These are phyloP conservation scores for Verasper variegatus DNA, from an alignment of 2,113 vertebrate genomes.

Conservation along the genomic window DNA sequence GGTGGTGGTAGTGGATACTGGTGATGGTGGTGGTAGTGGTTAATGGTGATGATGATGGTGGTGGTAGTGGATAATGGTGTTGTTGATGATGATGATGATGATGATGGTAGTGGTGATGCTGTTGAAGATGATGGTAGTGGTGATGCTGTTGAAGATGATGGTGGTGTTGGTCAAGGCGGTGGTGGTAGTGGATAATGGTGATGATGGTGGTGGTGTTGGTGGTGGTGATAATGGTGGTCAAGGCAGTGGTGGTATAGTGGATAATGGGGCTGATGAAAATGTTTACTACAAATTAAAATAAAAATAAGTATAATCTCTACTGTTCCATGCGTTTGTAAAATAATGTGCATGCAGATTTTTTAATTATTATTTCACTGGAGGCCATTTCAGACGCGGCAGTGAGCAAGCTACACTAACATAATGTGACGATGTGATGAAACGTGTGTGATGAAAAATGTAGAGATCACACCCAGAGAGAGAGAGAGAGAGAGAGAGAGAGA, in stretches of 20 bases:
- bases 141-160: not conserved
- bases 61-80: too few relatives aligned
- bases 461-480: constrained; percentile 53
- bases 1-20: too few relatives aligned
- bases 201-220: not conserved
- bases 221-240: not conserved
- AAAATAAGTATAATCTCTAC: not conserved
- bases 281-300: not conserved
- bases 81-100: too few relatives aligned
- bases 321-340: not conserved
- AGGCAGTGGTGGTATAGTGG: not conserved
- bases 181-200: not conserved
- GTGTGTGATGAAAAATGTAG: constrained; percentile 68
- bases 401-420: constrained; percentile 21
- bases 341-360: not conserved
- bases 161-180: not conserved
- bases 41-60: too few relatives aligned
- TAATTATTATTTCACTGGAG: not conserved
- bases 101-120: too few relatives aligned
- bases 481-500: constrained; percentile 48
- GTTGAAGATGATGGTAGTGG: not conserved
- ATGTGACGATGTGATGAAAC: constrained; percentile 46
- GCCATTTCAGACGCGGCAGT: not conserved
- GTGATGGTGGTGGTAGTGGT: too few relatives aligned
- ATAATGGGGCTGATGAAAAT: not conserved